Evolutionary conservation across 2,888 invertebrate species (phyloP), one percentile per base, ranked within the genome.

Genomic region (Parnassius apollo): DNA sequence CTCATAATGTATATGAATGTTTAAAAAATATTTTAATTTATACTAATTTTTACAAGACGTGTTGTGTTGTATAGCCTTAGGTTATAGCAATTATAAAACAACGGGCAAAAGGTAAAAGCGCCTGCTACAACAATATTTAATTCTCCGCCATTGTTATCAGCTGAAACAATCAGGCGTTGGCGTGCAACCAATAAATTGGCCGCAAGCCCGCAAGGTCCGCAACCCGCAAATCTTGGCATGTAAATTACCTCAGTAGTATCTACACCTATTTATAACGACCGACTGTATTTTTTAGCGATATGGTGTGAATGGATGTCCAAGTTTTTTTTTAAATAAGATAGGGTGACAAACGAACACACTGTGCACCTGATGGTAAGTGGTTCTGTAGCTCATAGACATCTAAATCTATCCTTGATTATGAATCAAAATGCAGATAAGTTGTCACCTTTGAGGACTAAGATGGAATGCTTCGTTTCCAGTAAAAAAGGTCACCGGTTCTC

Each of bases 181-280:
- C 80, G 79, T 82, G 81, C 60, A 65, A 57, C 46, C 67, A 75
- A 70, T 72, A 57, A 69, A 65, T 70, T 71, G 64, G 55, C 68
- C 65, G 65, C 68, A 65, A 63, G 65, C 35, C 35, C 35, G 35
- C 35, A 35, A 35, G 35, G 35, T 35, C 35, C 35, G 7, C 35
- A 35, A 63, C 64, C 62, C 61, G 48, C 59, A 62, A 63, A 66
- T 60, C 63, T 64, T 58, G 42, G 42, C 59, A 66, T 64, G 55
- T 66, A 67, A 65, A 66, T 65, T 66, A 66, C 59, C 50, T 58
- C 59, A 56, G 62, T 59, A 58, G 53, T 66, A 59, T 45, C 49
- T 46, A 52, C 35, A 57, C 53, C 18, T 59, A 56, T 59, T 59
- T 50, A 25, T 57, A 57, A 56, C 51, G 10, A 42, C 12, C 51